Conservation (phyloP, 2,888 invertebrate species). For the Epirrita christyi region DNA sequence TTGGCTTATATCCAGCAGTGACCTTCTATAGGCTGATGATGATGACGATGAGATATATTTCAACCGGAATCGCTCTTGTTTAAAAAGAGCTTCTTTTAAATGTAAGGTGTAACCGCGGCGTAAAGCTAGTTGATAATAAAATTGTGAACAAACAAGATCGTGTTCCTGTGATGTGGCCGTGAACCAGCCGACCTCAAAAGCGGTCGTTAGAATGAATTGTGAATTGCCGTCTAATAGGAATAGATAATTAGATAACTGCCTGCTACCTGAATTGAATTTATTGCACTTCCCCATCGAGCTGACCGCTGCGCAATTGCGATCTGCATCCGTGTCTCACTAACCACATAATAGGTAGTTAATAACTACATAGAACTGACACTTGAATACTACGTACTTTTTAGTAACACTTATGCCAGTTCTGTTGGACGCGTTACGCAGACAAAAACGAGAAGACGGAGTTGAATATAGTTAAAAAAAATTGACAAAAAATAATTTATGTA, state of each 20-base stretch:
- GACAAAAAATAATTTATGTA: too few relatives aligned
- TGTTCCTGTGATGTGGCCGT: constrained; percentile 60
- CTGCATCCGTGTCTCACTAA: constrained; percentile 16
- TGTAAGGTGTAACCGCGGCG: constrained; percentile 3
- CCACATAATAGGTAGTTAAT: not conserved
- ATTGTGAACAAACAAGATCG: constrained; percentile 53
- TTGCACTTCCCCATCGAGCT: constrained; percentile 47
- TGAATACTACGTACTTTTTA: not conserved
- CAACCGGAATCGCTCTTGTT: not conserved
- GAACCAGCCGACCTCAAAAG: constrained; percentile 62
- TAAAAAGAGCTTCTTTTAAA: not conserved
- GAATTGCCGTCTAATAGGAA: constrained; percentile 42
- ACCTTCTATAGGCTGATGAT: too few relatives aligned
- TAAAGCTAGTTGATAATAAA: constrained; percentile 41
- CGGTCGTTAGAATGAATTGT: constrained; percentile 61
- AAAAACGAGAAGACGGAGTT: too few relatives aligned
- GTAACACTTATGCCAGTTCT: too few relatives aligned
- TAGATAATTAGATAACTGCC: constrained; percentile 50
- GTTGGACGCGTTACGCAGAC: too few relatives aligned
- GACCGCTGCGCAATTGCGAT: constrained; percentile 32
- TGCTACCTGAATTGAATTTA: constrained; percentile 48
- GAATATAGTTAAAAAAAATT: too few relatives aligned
- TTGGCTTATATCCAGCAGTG: too few relatives aligned
- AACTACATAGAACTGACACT: not conserved
- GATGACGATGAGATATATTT: too few relatives aligned